Evolutionary conservation across 2,113 vertebrate genomes (phyloP).

Genomic region (Ailurus styani): DNA sequence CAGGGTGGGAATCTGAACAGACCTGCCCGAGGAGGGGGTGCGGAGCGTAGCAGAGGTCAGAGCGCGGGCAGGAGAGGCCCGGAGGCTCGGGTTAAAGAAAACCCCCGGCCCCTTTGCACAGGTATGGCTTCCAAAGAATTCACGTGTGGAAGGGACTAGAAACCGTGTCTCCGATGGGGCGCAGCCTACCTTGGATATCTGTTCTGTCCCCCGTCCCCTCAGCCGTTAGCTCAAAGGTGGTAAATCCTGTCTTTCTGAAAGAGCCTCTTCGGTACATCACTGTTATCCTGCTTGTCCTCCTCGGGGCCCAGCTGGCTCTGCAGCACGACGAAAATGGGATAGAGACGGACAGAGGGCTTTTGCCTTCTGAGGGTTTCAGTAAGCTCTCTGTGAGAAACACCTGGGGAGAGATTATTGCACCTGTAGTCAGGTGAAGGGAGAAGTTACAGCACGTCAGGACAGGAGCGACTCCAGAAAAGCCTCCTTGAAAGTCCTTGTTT

Average conservation of each 20-base stretch:
- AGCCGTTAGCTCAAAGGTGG: neutral
- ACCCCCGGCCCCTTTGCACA: neutral
- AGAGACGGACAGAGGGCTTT: neutral
- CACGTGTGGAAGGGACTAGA: rapidly evolving
- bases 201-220: rapidly evolving
- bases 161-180: neutral
- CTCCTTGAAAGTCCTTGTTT: neutral
- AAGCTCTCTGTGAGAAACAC: neutral
- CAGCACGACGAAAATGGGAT: neutral
- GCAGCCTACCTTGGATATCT: neutral
- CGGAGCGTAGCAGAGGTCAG: neutral
- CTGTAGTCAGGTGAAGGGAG: rapidly evolving
- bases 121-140: neutral
- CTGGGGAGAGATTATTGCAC: neutral
- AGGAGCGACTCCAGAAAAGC: neutral
- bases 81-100: neutral
- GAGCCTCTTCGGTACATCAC: neutral
- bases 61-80: too few relatives aligned
- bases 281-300: neutral
- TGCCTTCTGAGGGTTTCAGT: neutral
- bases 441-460: neutral
- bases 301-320: neutral
- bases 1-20: neutral
- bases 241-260: rapidly evolving
- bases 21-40: neutral